phyloP scores from a whole-genome alignment of 2,888 invertebrate species.

The Lithophane leautieri region DNA sequence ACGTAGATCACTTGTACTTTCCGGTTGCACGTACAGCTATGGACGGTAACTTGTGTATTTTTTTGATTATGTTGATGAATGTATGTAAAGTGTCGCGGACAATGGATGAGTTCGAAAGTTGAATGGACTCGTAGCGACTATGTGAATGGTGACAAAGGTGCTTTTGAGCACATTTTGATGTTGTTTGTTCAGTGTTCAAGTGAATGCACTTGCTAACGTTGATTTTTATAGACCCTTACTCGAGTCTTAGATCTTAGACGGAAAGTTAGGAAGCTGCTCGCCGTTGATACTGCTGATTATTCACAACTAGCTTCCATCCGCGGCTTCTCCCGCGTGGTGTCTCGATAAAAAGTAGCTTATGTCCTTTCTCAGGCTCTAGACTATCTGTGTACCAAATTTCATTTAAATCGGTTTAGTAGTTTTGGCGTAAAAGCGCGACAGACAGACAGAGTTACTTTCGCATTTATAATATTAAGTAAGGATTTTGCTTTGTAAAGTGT shows the following conservation, averaged over 20 bases:
- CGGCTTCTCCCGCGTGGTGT: no score
- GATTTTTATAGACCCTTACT: not conserved
- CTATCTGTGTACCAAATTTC: no score
- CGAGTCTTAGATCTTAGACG: not conserved
- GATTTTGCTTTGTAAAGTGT: no score
- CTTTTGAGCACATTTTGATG: conserved; percentile 32
- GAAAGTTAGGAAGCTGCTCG: not conserved
- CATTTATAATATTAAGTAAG: no score
- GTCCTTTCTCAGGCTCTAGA: no score
- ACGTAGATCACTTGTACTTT: conserved; percentile 57
- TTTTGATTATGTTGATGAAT: conserved; percentile 40
- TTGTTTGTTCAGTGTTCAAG: conserved; percentile 4
- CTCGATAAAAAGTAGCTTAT: no score
- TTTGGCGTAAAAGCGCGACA: no score
- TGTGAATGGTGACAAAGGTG: conserved; percentile 24
- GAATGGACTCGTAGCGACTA: conserved; percentile 26
- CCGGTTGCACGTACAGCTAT: conserved; percentile 50
- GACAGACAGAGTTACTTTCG: no score
- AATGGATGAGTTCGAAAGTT: conserved; percentile 20
- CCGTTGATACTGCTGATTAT: not conserved
- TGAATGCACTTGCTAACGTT: conserved; percentile 6
- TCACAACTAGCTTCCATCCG: no score
- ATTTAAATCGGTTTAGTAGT: no score
- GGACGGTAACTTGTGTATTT: conserved; percentile 39
- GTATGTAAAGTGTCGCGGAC: conserved; percentile 7